Conservation (phyloP, 2,797 vertebrate species). For the Propithecus deckenii region DNA sequence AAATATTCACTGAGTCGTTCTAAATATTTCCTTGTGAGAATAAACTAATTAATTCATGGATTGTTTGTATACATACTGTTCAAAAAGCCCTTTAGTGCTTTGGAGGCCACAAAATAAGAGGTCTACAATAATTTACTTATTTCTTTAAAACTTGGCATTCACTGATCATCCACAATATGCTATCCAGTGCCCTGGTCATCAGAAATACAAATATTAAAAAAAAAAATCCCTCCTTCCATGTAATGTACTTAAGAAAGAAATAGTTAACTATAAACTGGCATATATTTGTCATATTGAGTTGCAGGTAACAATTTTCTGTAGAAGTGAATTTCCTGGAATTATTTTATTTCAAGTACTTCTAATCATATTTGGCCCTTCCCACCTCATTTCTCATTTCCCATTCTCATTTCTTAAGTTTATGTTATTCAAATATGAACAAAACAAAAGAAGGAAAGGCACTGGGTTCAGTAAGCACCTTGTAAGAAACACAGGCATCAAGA, state of each 20-base stretch:
- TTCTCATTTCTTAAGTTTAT: background rate
- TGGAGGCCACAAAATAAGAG: background rate
- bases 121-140: background rate
- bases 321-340: background rate
- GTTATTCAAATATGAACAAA: background rate
- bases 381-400: background rate
- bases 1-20: constrained; percentile 19
- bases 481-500: background rate
- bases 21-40: constrained; percentile 9
- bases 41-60: constrained; percentile 23
- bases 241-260: background rate
- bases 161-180: background rate
- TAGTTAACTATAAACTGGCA: background rate
- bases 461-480: background rate
- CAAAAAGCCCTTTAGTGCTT: background rate
- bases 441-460: background rate
- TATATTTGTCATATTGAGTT: constrained; percentile 1
- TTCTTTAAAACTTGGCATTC: background rate
- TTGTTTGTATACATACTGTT: background rate
- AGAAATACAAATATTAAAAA: constrained; percentile 4
- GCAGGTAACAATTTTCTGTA: background rate
- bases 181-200: background rate
- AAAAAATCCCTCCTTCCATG: background rate
- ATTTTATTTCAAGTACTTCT: constrained; percentile 8
- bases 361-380: background rate